Percentiles rank a stretch among this genome's conserved stretches.
Evolutionary conservation across 2,797 vertebrate species (phyloP).

Genomic region (Botia kubotai): DNA sequence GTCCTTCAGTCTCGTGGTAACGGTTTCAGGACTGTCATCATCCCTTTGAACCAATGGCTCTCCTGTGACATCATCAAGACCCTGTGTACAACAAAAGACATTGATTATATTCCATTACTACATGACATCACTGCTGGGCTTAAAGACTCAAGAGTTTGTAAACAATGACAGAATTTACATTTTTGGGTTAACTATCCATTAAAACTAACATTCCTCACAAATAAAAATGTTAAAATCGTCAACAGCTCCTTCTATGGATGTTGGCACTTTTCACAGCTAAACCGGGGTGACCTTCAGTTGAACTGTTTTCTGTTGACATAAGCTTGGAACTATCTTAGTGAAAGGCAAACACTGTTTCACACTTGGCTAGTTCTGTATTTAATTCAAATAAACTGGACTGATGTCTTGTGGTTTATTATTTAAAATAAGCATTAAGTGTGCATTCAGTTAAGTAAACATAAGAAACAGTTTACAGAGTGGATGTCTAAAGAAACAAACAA

Average conservation of each 20-base stretch:
- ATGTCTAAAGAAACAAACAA: not conserved
- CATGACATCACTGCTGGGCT: not conserved
- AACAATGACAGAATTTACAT: not conserved
- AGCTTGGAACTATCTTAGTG: slow-evolving; percentile 14
- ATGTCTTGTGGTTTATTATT: not conserved
- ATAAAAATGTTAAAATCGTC: not conserved
- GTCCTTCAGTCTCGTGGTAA: slow-evolving; percentile 86
- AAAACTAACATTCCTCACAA: not conserved
- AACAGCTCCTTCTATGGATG: slow-evolving; percentile 17
- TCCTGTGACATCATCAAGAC: slow-evolving; percentile 89
- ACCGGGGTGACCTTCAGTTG: slow-evolving; percentile 24
- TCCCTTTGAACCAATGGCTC: slow-evolving; percentile 91
- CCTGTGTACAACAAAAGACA: slow-evolving; percentile 73
- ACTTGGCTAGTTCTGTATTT: not conserved
- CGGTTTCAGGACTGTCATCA: slow-evolving; percentile 93
- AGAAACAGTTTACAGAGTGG: not conserved
- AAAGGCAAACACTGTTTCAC: slow-evolving; percentile 41
- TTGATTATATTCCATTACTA: not conserved
- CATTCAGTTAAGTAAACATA: not conserved
- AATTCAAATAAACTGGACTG: slow-evolving; percentile 7
- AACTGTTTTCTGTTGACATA: slow-evolving; percentile 20
- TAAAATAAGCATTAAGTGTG: not conserved
- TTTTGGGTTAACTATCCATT: not conserved
- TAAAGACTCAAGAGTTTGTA: not conserved
- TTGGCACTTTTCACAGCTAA: not conserved